Base-by-base conservation (phyloP, 2,888 invertebrate species). In the Epiblema foenella region DNA sequence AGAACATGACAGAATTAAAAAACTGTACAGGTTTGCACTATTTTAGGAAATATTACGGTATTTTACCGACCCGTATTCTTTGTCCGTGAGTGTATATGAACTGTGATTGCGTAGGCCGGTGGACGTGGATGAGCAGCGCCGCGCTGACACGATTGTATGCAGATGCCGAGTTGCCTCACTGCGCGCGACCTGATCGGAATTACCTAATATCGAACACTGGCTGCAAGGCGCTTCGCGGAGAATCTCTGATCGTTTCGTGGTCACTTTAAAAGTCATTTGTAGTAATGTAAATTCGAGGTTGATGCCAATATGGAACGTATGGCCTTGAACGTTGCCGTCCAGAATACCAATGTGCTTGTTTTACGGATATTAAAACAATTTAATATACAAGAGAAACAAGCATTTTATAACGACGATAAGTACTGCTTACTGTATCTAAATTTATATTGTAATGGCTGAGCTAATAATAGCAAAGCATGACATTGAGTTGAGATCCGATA, bases 271-370 rank as follows among this genome's bases (percentile, higher is more conserved):
- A 65, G 64, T 54, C 20, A 65, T 69, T 69, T 69, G 52, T 69
- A 59, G 58, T 64, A 69, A 51, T 52, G 18, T 24, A 46, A 49
- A 49, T 60, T 60, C 54, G 49, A 70, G 59, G 60, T 66, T 59
- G 46, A 56, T 70, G 66, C 66, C 46, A 60, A 70, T 56, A 52
- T 65, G 46, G 33, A 54, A 52, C 54, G 65, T 49, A 60, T 49
- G 65, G 52, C 70, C 65, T 60, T 66, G 59, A 54, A 37, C 18
- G 20, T 24, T 33, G 52, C 54, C 49, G 56, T 20, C 54, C 24
- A 33, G 69, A 70, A 65, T 70, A 52, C 42, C 18, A 65, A 70
- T 58, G 79, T 72, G 70, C 66, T 15, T 42, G 58, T 37, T 52
- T 20, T 18, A 52, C 12, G 18, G 17, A 11, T 20, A 64, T n/a